Conservation (phyloP, 2,888 invertebrate species). For the Tiphia femorata region DNA sequence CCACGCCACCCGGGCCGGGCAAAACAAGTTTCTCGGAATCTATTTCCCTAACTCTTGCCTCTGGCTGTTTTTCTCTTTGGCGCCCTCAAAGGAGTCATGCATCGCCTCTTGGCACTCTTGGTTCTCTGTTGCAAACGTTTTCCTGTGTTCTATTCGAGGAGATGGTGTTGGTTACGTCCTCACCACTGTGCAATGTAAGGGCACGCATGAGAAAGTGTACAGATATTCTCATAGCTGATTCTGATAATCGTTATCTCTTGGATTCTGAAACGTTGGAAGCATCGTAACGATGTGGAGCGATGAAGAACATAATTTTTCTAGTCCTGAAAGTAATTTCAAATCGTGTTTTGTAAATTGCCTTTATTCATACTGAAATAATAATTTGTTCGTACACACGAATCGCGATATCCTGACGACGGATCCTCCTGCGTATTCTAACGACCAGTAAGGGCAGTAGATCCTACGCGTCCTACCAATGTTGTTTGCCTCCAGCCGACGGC, state of each 20-base stretch:
- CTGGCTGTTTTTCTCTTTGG: not conserved
- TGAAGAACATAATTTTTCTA: too few species aligned
- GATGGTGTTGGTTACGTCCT: not conserved
- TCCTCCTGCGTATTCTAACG: too few species aligned
- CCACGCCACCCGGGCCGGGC: conserved; percentile 34
- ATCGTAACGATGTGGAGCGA: too few species aligned
- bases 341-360: too few species aligned
- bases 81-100: conserved; percentile 66
- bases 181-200: too few species aligned
- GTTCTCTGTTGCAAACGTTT: conserved; percentile 46
- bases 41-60: conserved; percentile 65
- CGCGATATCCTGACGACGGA: too few species aligned
- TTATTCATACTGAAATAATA: too few species aligned
- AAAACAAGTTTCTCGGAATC: conserved; percentile 68
- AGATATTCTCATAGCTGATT: too few species aligned
- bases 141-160: not conserved
- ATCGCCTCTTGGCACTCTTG: conserved; percentile 62
- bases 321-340: too few species aligned
- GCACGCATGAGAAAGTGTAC: too few species aligned
- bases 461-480: conserved; percentile 3
- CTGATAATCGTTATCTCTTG: conserved; percentile 16
- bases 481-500: conserved; percentile 18
- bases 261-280: conserved; percentile 11
- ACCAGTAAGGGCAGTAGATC: too few species aligned
- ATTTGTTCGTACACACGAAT: too few species aligned